phyloP scores from a whole-genome alignment of 2,797 vertebrate species.

The Pyrocephalus nanus region DNA sequence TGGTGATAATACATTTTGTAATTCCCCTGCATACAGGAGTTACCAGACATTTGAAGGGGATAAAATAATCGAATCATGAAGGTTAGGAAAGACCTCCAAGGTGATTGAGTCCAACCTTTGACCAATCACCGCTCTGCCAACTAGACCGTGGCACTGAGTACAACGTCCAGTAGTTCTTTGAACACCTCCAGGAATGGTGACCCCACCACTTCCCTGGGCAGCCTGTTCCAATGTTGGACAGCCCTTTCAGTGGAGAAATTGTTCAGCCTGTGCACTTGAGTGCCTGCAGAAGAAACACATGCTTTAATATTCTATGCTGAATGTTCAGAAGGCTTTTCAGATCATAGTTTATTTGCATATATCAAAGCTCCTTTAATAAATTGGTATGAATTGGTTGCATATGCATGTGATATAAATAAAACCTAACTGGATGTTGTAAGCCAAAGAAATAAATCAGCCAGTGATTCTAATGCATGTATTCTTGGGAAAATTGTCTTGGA shows the following conservation, averaged over 20 bases:
- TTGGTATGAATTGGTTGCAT: background rate
- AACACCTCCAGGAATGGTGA: background rate
- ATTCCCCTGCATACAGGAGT: background rate
- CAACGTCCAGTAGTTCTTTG: background rate
- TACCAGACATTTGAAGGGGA: background rate
- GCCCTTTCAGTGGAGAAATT: background rate
- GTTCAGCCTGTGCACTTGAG: background rate
- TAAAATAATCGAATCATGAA: background rate
- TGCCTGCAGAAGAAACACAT: background rate
- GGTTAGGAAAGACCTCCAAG: background rate
- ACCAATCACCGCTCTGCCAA: background rate
- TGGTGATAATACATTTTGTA: background rate
- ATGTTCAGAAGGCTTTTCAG: background rate
- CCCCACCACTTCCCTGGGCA: background rate
- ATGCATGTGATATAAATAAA: conserved; percentile 6
- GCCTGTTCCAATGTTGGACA: background rate
- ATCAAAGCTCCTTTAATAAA: background rate
- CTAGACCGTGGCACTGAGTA: background rate
- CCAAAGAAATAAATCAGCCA: background rate
- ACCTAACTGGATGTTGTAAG: background rate
- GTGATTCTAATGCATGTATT: background rate
- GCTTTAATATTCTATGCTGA: background rate
- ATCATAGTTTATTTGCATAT: background rate
- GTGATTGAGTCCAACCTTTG: background rate
- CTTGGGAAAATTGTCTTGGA: background rate